phyloP scores from a whole-genome alignment of 2,113 vertebrate species.

The Phylloscopus trochiloides region DNA sequence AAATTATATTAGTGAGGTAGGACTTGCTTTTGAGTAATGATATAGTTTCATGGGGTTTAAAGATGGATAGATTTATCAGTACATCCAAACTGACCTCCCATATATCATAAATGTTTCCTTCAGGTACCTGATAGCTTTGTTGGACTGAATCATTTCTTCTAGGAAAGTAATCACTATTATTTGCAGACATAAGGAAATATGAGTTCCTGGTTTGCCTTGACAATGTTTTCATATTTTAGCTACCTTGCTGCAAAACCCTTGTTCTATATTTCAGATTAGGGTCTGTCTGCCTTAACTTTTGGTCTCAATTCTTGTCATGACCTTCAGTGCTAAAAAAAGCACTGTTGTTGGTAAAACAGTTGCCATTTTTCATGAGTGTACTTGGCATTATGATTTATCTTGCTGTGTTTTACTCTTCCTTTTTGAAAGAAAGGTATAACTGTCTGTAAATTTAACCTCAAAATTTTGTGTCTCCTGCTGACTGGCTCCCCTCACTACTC shows the following conservation, averaged over 20 bases:
- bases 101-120: neutral
- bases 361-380: neutral
- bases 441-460: neutral
- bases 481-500: neutral
- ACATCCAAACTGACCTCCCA: neutral
- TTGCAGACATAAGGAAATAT: neutral
- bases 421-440: neutral
- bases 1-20: neutral
- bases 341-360: neutral
- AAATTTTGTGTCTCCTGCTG: neutral
- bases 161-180: neutral
- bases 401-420: neutral
- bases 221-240: neutral
- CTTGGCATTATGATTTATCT: neutral
- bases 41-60: neutral
- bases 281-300: neutral
- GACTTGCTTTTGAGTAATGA: neutral
- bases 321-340: neutral
- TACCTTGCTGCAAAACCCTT: neutral
- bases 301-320: neutral
- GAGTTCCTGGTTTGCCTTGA: neutral
- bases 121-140: neutral
- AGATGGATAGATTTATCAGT: neutral
- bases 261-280: neutral
- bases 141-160: neutral